Percentiles rank a stretch among this genome's conserved stretches.
Evolutionary conservation across 2,888 invertebrate species (phyloP).

Genomic region (Cacoxenus indagator): DNA sequence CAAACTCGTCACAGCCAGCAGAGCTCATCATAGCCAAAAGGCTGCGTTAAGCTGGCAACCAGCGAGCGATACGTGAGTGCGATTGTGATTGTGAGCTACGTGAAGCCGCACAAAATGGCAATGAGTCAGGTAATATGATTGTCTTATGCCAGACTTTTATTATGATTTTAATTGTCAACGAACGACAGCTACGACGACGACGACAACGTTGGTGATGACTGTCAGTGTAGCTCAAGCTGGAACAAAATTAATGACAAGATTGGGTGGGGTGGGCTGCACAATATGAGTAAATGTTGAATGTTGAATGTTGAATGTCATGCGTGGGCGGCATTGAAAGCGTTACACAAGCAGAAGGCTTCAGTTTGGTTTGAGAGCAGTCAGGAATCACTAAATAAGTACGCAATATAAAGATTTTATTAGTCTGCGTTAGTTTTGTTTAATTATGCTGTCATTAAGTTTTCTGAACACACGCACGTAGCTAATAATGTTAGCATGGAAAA

Average conservation of each 20-base stretch:
- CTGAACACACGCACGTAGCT: conserved; percentile 35
- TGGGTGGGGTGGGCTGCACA: too few relatives aligned
- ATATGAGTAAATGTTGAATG: conserved; percentile 7
- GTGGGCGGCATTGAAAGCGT: conserved; percentile 19
- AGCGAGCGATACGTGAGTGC: background rate
- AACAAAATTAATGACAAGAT: too few relatives aligned
- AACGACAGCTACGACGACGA: background rate
- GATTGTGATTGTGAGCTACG: background rate
- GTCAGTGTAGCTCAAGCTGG: too few relatives aligned
- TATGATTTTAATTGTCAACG: conserved; percentile 41
- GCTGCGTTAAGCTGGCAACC: conserved; percentile 10
- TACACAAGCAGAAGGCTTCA: background rate
- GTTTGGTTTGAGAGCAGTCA: background rate
- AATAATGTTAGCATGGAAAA: too few relatives aligned
- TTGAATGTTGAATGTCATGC: conserved; percentile 15
- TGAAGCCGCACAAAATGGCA: background rate
- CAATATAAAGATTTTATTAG: conserved; percentile 54
- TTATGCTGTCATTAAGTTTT: conserved; percentile 60
- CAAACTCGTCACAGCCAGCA: conserved; percentile 24
- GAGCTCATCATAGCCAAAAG: background rate
- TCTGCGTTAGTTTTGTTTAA: conserved; percentile 58
- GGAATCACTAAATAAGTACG: conserved; percentile 28
- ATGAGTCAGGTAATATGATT: conserved; percentile 32
- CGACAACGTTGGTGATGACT: conserved; percentile 1
- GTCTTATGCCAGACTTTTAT: conserved; percentile 44